These are phyloP conservation scores for Lithosia quadra DNA, from an alignment of 2,888 invertebrate species.

Conservation along the genomic window DNA sequence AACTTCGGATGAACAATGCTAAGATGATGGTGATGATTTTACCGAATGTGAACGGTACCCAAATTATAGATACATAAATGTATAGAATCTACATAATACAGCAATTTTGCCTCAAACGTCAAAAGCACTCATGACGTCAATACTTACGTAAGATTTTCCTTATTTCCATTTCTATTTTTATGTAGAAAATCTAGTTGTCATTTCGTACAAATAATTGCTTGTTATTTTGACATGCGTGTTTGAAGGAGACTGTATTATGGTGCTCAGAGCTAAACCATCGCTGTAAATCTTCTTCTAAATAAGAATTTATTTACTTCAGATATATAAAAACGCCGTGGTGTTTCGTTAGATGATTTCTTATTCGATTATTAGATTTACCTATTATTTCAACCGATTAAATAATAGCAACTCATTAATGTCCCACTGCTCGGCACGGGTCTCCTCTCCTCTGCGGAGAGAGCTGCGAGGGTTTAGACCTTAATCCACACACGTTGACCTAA, in stretches of 20 bases:
- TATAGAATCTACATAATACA: constrained; percentile 41
- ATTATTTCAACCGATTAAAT: too few species aligned
- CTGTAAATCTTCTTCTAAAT: too few species aligned
- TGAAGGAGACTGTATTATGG: constrained; percentile 1
- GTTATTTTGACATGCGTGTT: constrained; percentile 29
- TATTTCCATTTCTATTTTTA: constrained; percentile 36
- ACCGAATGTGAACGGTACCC: constrained; percentile 27
- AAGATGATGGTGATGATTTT: not conserved
- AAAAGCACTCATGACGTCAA: constrained; percentile 47
- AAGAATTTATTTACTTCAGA: not conserved
- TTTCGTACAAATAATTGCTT: constrained; percentile 39
- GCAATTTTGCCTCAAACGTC: constrained; percentile 47
- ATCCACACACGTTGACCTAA: too few species aligned
- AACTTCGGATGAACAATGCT: too few species aligned
- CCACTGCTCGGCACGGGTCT: too few species aligned
- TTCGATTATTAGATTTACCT: too few species aligned
- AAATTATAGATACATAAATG: constrained; percentile 25
- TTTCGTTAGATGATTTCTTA: too few species aligned
- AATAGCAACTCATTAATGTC: too few species aligned
- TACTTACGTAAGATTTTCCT: constrained; percentile 40
- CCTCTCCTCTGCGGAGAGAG: too few species aligned
- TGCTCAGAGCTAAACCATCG: not conserved
- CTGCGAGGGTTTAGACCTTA: too few species aligned
- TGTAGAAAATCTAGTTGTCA: constrained; percentile 25
- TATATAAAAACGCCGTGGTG: not conserved